Conservation (phyloP, 1,140 invertebrate species). For the Caligus rogercresseyi region DNA sequence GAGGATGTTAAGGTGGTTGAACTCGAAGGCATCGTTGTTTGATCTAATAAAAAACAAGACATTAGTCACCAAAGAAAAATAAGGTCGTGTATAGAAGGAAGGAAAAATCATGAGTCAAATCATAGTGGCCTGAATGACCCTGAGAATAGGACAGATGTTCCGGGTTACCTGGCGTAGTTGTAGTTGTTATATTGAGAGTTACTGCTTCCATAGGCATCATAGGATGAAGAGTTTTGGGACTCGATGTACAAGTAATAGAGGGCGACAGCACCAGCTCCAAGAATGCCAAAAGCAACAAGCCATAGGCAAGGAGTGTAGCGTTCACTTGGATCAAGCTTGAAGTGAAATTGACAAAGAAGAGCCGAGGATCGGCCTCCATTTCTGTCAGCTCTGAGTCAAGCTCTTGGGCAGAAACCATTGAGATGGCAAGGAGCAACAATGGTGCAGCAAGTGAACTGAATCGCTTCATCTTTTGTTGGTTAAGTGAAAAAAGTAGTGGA, state of each 20-base stretch:
- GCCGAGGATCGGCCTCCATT: slow-evolving; percentile 10
- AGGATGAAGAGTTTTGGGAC: slow-evolving; percentile 6
- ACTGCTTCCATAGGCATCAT: slow-evolving; percentile 9
- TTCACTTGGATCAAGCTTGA: slow-evolving; percentile 19
- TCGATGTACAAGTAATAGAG: slow-evolving; percentile 18
- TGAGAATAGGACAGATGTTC: neutral
- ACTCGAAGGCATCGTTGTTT: slow-evolving; percentile 12
- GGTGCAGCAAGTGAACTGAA: neutral
- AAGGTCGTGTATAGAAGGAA: too few species aligned
- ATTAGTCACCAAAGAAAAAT: too few species aligned
- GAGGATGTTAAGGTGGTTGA: slow-evolving; percentile 16
- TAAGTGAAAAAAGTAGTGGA: too few species aligned
- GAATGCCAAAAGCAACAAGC: neutral
- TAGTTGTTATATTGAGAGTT: slow-evolving; percentile 12
- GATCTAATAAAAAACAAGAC: slow-evolving; percentile 1
- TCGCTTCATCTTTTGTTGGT: neutral
- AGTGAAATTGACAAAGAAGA: slow-evolving; percentile 20
- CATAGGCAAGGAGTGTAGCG: slow-evolving; percentile 17
- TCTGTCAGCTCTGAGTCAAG: slow-evolving; percentile 1
- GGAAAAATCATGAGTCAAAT: too few species aligned
- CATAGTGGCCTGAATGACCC: too few species aligned
- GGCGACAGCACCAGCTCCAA: slow-evolving; percentile 8
- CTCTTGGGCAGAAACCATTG: neutral
- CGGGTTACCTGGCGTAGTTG: slow-evolving; percentile 17
- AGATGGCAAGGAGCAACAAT: neutral